These are phyloP conservation scores for Sialia sialis DNA, from an alignment of 2,113 vertebrate species.

Conservation along the genomic window DNA sequence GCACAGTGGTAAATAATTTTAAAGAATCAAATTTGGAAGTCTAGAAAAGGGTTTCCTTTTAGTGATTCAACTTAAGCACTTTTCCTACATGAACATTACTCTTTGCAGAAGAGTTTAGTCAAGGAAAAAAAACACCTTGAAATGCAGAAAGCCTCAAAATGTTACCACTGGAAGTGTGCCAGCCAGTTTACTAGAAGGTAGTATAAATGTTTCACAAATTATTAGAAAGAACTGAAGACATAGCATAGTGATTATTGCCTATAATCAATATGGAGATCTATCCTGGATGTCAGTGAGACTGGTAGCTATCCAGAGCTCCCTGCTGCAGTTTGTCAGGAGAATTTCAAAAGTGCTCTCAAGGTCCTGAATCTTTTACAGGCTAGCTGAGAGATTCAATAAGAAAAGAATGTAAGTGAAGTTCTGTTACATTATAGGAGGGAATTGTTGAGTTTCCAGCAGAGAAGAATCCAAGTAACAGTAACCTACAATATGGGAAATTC, in stretches of 20 bases:
- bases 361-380: neutral
- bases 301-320: neutral
- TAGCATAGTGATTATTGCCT: neutral
- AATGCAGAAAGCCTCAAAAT: neutral
- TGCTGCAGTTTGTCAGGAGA: neutral
- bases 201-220: neutral
- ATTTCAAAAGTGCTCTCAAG: neutral
- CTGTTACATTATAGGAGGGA: neutral
- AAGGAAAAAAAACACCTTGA: neutral
- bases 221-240: neutral
- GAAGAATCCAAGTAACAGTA: neutral
- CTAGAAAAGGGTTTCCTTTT: neutral
- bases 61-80: neutral
- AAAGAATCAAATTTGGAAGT: neutral
- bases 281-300: neutral
- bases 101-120: neutral
- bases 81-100: neutral
- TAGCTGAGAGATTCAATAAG: neutral
- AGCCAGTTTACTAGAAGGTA: neutral
- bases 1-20: neutral
- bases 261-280: neutral
- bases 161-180: neutral
- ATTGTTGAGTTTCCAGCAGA: rapidly evolving
- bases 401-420: neutral
- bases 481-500: neutral